A percentile compares a stretch with the other conserved stretches of the same genome.
phyloP scores from a whole-genome alignment of 2,113 vertebrate genomes.

The Tauraco erythrolophus region DNA sequence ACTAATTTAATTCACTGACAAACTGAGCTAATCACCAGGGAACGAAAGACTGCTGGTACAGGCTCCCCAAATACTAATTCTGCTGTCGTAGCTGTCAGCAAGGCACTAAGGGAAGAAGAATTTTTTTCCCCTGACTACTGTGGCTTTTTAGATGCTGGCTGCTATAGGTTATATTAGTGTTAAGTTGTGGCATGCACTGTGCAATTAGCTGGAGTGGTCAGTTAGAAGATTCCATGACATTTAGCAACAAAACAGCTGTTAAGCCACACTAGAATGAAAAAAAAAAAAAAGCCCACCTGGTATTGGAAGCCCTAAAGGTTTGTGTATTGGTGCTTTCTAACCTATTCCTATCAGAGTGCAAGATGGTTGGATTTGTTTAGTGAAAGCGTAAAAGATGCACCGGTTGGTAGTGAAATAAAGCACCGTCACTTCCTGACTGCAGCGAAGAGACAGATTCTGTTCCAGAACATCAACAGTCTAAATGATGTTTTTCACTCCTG shows the following conservation, averaged over 20 bases:
- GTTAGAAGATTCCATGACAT: neutral
- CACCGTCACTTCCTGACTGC: neutral
- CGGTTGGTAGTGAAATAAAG: neutral
- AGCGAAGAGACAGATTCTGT: neutral
- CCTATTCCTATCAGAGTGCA: neutral
- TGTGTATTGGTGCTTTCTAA: neutral
- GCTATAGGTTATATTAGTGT: neutral
- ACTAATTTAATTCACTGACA: slow-evolving; percentile 16
- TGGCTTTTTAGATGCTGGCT: neutral
- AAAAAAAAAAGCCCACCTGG: neutral
- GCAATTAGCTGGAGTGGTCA: neutral
- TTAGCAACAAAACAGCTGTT: neutral
- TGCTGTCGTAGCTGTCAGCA: neutral
- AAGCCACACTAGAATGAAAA: neutral
- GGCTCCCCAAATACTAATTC: neutral
- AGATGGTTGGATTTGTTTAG: neutral
- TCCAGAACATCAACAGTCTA: neutral
- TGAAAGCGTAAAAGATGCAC: neutral
- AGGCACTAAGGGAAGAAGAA: neutral
- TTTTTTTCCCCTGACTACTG: neutral
- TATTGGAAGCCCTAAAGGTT: neutral
- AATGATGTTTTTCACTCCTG: neutral
- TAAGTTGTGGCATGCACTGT: neutral
- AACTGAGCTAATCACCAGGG: neutral
- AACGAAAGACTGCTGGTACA: neutral